phyloP scores from a whole-genome alignment of 2,888 invertebrate species.

The Ormyrus pomaceus region DNA sequence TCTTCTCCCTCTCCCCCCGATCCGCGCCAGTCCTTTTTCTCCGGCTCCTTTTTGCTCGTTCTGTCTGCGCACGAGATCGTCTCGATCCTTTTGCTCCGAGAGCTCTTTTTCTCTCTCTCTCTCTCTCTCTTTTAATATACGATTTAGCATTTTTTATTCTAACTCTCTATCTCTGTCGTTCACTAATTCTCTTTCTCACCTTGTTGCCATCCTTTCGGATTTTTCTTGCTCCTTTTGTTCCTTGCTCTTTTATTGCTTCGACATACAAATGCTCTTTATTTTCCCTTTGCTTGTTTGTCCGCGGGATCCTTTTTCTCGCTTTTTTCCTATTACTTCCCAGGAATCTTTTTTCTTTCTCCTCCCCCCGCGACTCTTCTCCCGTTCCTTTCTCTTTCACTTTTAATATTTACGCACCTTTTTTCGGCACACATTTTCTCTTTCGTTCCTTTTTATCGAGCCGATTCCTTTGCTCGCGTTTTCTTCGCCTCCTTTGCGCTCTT shows the following conservation, averaged over 20 bases:
- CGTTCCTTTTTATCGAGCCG: slow-evolving; percentile 16
- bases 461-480: slow-evolving; percentile 16
- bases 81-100: neutral
- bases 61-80: neutral
- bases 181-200: slow-evolving; percentile 55
- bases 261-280: slow-evolving; percentile 55
- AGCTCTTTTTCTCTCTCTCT: slow-evolving; percentile 45
- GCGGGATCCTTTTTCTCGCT: slow-evolving; percentile 29
- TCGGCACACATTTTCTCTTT: slow-evolving; percentile 17
- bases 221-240: slow-evolving; percentile 22
- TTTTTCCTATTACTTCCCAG: slow-evolving; percentile 38
- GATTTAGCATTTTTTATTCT: slow-evolving; percentile 48
- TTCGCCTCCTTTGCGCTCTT: neutral
- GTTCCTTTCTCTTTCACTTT: slow-evolving; percentile 49
- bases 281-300: slow-evolving; percentile 51
- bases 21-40: neutral
- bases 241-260: slow-evolving; percentile 49
- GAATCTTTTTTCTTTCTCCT: neutral
- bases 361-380: slow-evolving; percentile 9
- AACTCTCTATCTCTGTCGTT: slow-evolving; percentile 42
- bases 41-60: neutral
- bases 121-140: slow-evolving; percentile 44
- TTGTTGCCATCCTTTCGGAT: slow-evolving; percentile 33
- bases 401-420: slow-evolving; percentile 36
- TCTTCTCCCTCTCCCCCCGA: slow-evolving; percentile 34